Evolutionary conservation across 2,113 vertebrate species (phyloP), one percentile per base, ranked within the genome.

Genomic region (Dendrocopos noguchii): DNA sequence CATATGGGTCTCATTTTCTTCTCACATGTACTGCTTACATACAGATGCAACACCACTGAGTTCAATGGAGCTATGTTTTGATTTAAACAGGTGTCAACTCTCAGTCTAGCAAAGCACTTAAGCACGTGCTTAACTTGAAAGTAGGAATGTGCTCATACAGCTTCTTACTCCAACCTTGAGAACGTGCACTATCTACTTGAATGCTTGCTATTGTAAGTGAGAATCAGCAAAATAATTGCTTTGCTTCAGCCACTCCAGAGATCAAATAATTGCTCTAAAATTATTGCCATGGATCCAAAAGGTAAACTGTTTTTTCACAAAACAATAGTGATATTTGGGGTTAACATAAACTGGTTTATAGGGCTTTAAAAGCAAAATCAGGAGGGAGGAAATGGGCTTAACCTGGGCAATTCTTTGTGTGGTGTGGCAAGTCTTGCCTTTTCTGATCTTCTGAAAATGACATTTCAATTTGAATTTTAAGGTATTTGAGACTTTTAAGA

Each of bases 1-100:
- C 92, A 94, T 93, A 91, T 96, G 92, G 81, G 81, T 91, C 89
- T 91, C 84, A 94, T 96, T 96, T 95, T 93, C 92, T 89, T 80
- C 89, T 94, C 87, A 71, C 87, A 67, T 91, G 27, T 24, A 77
- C 55, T 72, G 72, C 76, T 89, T 84, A 80, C 6, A 6, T 67
- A 60, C 72, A 77, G 84, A 94, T 67, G 71, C 75, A 92, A 21
- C 64, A 73, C 55, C 84, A 80, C 71, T 47, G 88, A 80, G 84
- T 93, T 93, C 91, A 94, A 4, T 63, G 67, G 81, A 95, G 61
- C 7, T 92, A 52, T 89, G 89, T 86, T 95, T 95, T 93, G 92
- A 94, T 95, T 96, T 93, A 92, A 92, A 76, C 96, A 95, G 94
- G 91, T 96, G 84, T 89, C 94, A 89, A 75, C 53, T 92, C 91